These are phyloP conservation scores for Falco rusticolus DNA, from an alignment of 2,797 vertebrate genomes.

Conservation along the genomic window DNA sequence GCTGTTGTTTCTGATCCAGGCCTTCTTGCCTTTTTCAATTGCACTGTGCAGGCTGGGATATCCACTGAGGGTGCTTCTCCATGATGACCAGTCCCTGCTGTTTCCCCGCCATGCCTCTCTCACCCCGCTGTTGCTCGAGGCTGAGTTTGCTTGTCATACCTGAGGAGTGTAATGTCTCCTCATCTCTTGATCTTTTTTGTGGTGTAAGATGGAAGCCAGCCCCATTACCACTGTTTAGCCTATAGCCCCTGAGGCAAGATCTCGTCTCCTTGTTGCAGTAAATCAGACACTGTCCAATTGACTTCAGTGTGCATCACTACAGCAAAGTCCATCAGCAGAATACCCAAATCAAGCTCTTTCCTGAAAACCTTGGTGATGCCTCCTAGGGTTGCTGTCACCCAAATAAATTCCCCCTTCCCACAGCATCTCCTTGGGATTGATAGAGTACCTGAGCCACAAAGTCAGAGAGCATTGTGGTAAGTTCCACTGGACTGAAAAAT, in stretches of 20 bases:
- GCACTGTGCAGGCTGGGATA: neutral
- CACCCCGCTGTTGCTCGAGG: neutral
- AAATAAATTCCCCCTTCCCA: neutral
- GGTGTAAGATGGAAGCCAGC: rapidly evolving
- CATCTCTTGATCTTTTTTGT: neutral
- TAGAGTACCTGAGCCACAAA: neutral
- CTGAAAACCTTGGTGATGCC: neutral
- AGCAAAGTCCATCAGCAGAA: neutral
- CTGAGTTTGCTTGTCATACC: neutral
- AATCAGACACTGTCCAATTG: neutral
- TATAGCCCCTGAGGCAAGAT: neutral
- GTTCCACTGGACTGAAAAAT: neutral
- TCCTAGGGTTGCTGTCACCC: neutral
- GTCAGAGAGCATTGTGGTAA: neutral
- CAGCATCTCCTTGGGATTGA: neutral
- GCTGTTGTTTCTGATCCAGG: neutral
- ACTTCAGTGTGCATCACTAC: neutral
- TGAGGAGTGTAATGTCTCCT: rapidly evolving
- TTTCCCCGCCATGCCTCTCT: rapidly evolving
- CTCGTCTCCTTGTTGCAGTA: neutral
- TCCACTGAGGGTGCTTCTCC: neutral
- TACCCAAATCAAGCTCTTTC: neutral
- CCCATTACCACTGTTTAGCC: neutral
- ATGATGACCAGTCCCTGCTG: neutral
- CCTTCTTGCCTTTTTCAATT: neutral